phyloP scores from a whole-genome alignment of 2,797 vertebrate species.

The Pseudopleuronectes americanus region DNA sequence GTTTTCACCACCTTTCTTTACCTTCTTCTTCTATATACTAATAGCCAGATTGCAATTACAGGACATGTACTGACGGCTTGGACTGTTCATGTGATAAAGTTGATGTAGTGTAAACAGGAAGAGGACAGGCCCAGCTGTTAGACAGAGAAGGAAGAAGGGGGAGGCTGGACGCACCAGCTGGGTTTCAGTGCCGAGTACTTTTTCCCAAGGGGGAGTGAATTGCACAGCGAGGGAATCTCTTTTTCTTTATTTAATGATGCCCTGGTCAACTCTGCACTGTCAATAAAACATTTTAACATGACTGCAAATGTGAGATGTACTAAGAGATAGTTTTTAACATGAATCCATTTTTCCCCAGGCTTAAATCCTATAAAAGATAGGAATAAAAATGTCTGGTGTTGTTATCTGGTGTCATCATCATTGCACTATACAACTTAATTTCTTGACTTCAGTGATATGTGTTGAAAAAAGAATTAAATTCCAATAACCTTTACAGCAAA shows the following conservation, averaged over 20 bases:
- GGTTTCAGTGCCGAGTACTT: constrained; percentile 9
- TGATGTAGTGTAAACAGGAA: constrained; percentile 65
- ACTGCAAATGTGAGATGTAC: background rate
- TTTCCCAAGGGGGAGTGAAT: constrained; percentile 3
- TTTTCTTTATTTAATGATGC: background rate
- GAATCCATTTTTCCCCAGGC: too few species aligned
- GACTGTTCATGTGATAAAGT: constrained; percentile 28
- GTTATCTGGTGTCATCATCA: too few species aligned
- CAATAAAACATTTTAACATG: background rate
- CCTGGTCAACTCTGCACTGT: too few species aligned
- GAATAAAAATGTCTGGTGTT: too few species aligned
- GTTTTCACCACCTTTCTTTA: background rate
- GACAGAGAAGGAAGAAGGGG: background rate
- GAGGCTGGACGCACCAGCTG: constrained; percentile 28
- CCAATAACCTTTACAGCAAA: too few species aligned
- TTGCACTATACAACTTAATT: too few species aligned
- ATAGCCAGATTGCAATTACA: constrained; percentile 9
- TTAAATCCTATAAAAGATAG: too few species aligned
- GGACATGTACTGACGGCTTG: constrained; percentile 2
- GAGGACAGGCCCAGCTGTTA: constrained; percentile 53
- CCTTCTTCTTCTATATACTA: background rate
- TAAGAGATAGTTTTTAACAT: background rate
- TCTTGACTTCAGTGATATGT: too few species aligned
- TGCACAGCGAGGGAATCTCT: background rate
- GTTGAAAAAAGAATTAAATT: too few species aligned